Evolutionary conservation across 1,140 invertebrate genomes (phyloP), one percentile per base, ranked within the genome.

Genomic region (Leptonema lineaticorne): DNA sequence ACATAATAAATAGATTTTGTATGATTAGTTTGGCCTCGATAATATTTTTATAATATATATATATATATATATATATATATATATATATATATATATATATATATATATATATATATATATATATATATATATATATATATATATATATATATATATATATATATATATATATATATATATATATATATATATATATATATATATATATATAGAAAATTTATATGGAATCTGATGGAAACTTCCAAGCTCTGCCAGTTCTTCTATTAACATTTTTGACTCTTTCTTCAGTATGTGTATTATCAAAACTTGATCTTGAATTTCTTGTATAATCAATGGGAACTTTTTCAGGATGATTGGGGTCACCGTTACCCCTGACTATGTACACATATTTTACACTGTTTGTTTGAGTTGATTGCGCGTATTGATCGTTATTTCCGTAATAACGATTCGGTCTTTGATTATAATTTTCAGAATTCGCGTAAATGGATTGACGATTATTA

Each of bases 321-420:
- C 37, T 67, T 6, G 11, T 68, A 53, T 53, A 53, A 57, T 46
- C 45, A 14, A 66, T 37, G 0, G 66, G 41, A 0, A 73, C 66
- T 28, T 71, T 67, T 63, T 73, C 72, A 5, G 72, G 72, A 56
- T 73, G 62, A 58, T 69, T 73, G 2, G 72, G 72, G 53, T 73
- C 72, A 9, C 71, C 71, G 50, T 73, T 73, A 2, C 69, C 72
- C 53, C 69, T 68, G 0, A 73, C 72, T 1, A 73, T 69, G 50
- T 73, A 73, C 33, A 73, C 63, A 37, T 67, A 71, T 22, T 68
- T 70, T 26, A 67, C 67, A 24, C 33, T 68, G 20, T 30, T 24
- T 9, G 69, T 62, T 29, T 59, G 53, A 4, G 20, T 16, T 33
- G 30, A 37, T 41, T 9, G 2, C 9, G 20, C 26, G 8, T 14